These are phyloP conservation scores for Augochlorella aurata DNA, from an alignment of 2,888 invertebrate genomes.

Conservation along the genomic window DNA sequence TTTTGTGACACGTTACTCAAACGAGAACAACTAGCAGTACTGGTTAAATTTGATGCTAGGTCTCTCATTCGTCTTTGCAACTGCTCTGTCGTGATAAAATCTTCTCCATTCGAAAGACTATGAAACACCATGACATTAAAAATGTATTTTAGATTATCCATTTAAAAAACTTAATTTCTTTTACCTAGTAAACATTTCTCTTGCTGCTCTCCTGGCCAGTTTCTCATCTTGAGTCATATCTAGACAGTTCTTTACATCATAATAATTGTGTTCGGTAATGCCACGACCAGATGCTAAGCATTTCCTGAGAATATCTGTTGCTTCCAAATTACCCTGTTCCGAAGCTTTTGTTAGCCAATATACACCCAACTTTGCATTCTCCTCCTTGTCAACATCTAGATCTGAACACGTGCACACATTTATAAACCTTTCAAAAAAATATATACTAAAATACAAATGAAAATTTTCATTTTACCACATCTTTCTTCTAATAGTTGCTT, in stretches of 20 bases:
- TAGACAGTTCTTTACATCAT: slow-evolving; percentile 90
- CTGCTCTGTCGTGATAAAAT: slow-evolving; percentile 93
- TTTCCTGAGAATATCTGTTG: slow-evolving; percentile 89
- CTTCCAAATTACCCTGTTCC: slow-evolving; percentile 94
- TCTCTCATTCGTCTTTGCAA: slow-evolving; percentile 89
- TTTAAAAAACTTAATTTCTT: slow-evolving; percentile 23
- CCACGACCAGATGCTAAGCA: slow-evolving; percentile 89
- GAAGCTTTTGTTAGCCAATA: slow-evolving; percentile 97
- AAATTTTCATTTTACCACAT: slow-evolving; percentile 84
- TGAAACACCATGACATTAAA: slow-evolving; percentile 29
- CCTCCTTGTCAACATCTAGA: slow-evolving; percentile 87
- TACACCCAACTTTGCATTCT: slow-evolving; percentile 91
- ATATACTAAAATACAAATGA: not conserved
- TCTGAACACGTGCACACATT: slow-evolving; percentile 80
- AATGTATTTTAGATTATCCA: not conserved
- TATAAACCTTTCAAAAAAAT: not conserved
- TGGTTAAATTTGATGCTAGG: slow-evolving; percentile 74
- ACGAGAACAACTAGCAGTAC: slow-evolving; percentile 50
- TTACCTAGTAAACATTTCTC: slow-evolving; percentile 92
- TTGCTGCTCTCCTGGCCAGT: slow-evolving; percentile 92
- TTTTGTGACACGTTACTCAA: slow-evolving; percentile 51
- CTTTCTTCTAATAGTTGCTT: slow-evolving; percentile 91
- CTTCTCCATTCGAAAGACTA: slow-evolving; percentile 92
- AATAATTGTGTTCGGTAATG: slow-evolving; percentile 88
- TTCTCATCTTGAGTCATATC: slow-evolving; percentile 94